Evolutionary conservation across 1,140 invertebrate genomes (phyloP).

Genomic region (Bombus fervidus): DNA sequence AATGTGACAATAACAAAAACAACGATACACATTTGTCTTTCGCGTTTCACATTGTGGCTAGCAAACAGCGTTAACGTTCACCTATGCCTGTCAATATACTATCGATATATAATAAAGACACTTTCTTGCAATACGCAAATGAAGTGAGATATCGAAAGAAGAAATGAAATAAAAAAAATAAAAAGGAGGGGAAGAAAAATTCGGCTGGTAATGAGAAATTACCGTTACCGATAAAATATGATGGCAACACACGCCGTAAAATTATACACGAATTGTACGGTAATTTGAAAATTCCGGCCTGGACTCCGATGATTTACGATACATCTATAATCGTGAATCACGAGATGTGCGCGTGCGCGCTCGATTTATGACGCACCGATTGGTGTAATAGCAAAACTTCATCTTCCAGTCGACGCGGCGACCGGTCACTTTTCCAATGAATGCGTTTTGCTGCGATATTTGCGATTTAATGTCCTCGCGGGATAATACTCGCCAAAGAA

Average conservation of each 20-base stretch:
- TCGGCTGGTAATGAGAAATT: not conserved
- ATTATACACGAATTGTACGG: slow-evolving; percentile 44
- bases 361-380: slow-evolving; percentile 54
- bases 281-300: slow-evolving; percentile 48
- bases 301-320: slow-evolving; percentile 51
- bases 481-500: not conserved
- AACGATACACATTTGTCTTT: too few species aligned
- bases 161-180: fast-evolving
- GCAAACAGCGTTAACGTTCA: too few species aligned
- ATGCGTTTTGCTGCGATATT: slow-evolving; percentile 52
- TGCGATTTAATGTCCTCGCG: slow-evolving; percentile 53
- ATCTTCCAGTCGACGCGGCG: slow-evolving; percentile 33
- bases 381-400: slow-evolving; percentile 32
- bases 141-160: too few species aligned
- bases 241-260: slow-evolving; percentile 6
- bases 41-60: too few species aligned
- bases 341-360: not conserved
- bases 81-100: too few species aligned
- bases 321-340: slow-evolving; percentile 59
- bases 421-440: slow-evolving; percentile 42
- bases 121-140: not conserved
- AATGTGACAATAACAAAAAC: too few species aligned
- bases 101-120: too few species aligned
- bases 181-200: not conserved
- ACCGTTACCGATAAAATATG: slow-evolving; percentile 23